Base-by-base conservation (phyloP, 2,888 invertebrate species). In the Platycheirus rosarum region DNA sequence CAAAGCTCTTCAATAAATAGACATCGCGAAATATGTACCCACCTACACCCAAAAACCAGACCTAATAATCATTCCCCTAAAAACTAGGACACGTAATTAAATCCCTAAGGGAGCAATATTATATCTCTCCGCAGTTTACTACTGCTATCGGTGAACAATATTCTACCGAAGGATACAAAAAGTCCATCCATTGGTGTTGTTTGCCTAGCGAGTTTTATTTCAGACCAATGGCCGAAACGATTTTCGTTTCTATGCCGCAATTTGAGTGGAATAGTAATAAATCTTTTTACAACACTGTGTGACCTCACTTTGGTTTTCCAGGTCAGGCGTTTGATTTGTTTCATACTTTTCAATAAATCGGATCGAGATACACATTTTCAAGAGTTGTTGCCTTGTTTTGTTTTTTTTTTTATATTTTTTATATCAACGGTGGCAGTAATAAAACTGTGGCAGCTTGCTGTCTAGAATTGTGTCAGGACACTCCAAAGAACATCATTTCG, bases 201-300 rank as follows among this genome's bases (percentile, higher is more conserved):
- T 69, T 26, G 9, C 16, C n/a, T 13, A 0, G 48, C n/a, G 16
- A 26, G n/a, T 70, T 70, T 51, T 40, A 49, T 60, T 40, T 70
- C 42, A 32, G 16, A 51, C 48, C 32, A 66, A 69, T 37, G 57
- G 26, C 51, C 49, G 51, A 51, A 51, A 23, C 42, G 13, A 6
- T 49, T 29, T n/a, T 40, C 7, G 23, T 9, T 29, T 44, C 32
- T 35, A 55, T 6, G 26, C 44, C 32, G 44, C 44, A 55, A 44
- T 68, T 68, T 55, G 20, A 68, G 53, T 18, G 29, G 29, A 68
- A 35, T 46, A n/a, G 68, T 55, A 55, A 68, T 68, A 68, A 68
- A 68, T 55, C 32, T 68, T 26, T 68, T 68, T 46, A 68, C 68
- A 46, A 23, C 37, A 37, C 23, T 23, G 23, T 4, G 35, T 68